Conservation (phyloP, 2,888 invertebrate species). For the Acronicta aceris region DNA sequence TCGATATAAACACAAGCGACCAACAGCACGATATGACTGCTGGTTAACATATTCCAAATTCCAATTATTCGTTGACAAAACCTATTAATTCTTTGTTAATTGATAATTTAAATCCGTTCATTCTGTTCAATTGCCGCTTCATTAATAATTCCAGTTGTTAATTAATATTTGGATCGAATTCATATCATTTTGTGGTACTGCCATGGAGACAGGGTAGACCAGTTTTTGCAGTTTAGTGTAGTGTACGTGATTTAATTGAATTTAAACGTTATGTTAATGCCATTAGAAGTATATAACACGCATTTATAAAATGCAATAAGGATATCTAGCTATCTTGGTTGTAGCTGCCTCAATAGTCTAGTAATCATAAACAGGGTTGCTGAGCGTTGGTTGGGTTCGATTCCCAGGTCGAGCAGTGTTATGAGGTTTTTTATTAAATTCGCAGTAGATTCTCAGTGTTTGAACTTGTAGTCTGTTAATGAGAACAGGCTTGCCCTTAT, state of each 20-base stretch:
- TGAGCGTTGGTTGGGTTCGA: too few relatives aligned
- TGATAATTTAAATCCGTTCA: constrained; percentile 47
- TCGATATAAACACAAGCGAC: constrained; percentile 24
- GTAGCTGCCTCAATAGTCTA: neutral
- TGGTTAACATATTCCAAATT: constrained; percentile 41
- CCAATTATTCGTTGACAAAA: constrained; percentile 55
- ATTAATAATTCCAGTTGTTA: constrained; percentile 42
- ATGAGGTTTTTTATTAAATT: too few relatives aligned
- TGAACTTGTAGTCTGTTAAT: too few relatives aligned
- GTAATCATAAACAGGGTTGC: too few relatives aligned
- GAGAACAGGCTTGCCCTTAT: too few relatives aligned
- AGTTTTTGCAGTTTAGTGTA: constrained; percentile 12
- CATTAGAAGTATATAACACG: neutral
- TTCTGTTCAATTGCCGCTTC: constrained; percentile 24
- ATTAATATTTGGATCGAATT: constrained; percentile 30
- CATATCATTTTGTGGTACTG: neutral
- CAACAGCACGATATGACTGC: constrained; percentile 23
- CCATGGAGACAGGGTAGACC: neutral
- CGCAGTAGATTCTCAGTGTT: too few relatives aligned
- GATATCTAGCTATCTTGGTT: too few relatives aligned
- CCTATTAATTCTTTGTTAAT: constrained; percentile 58
- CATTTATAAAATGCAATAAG: neutral
- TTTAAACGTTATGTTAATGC: constrained; percentile 3
- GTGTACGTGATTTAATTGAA: neutral
- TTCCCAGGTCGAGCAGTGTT: too few relatives aligned